Evolutionary conservation across 2,113 vertebrate genomes (phyloP), one percentile per base, ranked within the genome.

Genomic region (Mirza zaza): DNA sequence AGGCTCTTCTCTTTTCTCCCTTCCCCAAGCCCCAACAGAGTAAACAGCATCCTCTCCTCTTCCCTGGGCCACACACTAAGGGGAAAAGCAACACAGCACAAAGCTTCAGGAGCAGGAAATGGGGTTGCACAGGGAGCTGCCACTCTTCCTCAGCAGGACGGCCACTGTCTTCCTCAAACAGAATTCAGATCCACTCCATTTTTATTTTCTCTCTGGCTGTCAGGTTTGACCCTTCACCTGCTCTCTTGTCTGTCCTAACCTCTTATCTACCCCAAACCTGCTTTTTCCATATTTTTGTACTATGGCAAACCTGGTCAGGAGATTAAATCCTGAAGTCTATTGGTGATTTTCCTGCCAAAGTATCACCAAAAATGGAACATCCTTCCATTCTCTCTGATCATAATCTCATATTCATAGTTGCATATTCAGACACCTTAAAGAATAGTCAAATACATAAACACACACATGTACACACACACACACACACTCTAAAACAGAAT

Each of bases 341-440:
- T 73, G 81, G 70, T 82, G 88, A 96, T n/a, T 94, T 95, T 80
- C 57, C 94, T 77, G 61, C 48, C 8, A 87, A 4, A 83, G 32
- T 39, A 63, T 77, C 79, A 50, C 36, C 50, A 91, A 68, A 39
- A 67, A 88, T 25, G 25, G 32, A 95, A 42, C 20, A 65, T 45
- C 42, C 21, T 10, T 93, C n/a, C 20, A 59, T 29, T 81, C 67
- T 27, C 57, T 84, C 77, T 39, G 29, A 73, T 68, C 11, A 12
- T 45, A 52, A 84, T 80, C 45, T 82, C 36, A 80, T 63, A 63
- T 63, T 63, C 59, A 61, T 27, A 27, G 59, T 7, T 50, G 67
- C 21, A 21, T 63, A 87, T n/a, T 95, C 71, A 95, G 59, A 68
- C 12, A 57, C 71, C 29, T 61, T 84, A 77, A 63, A 91, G 92